Base-by-base conservation (phyloP, 2,888 invertebrate genomes). In the Pseudococcus viburni region DNA sequence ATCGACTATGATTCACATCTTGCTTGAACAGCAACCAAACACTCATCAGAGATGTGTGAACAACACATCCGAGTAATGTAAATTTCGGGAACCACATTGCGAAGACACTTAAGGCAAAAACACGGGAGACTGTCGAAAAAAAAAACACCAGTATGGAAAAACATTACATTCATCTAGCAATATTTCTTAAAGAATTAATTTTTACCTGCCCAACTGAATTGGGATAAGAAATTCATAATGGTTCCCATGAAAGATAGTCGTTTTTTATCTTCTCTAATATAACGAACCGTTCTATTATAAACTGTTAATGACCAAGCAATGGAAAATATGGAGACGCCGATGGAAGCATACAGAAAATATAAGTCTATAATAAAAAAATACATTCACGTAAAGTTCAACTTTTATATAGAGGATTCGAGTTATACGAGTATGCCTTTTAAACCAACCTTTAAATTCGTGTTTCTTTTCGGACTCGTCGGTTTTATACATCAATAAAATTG, bases 271-370 rank as follows among this genome's bases (percentile, higher is more conserved):
- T 88, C 88, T 26, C 88, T 59, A 26, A 88, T 84, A 22, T 84
- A 88, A 22, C 88, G 88, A 17, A 64, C 84, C 39, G 88, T 88
- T 11, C 88, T 26, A 59, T 84, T 80, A 55, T 88, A 88, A 12
- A 84, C 48, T 12, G 84, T 84, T 26, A 88, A 88, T n/a, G 88
- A 88, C 88, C 88, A 88, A 22, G 88, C 88, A 15, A 88, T 84
- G 7, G 88, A 88, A 48, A 88, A 88, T 17, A 68, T 42, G 7
- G 88, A 88, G n/a, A 88, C 55, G 22, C 39, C 68, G 17, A 88
- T 68, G 17, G 88, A 88, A 42, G 51, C n/a, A 42, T 26, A 88
- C 26, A 84, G 84, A 22, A 84, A 84, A 19, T 88, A 46, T 59
- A 84, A 59, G 77, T 48, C 83, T 48, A 26, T 33, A 33, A 33